Evolutionary conservation across 1,140 invertebrate species (phyloP).

Genomic region (Coptotermes formosanus): DNA sequence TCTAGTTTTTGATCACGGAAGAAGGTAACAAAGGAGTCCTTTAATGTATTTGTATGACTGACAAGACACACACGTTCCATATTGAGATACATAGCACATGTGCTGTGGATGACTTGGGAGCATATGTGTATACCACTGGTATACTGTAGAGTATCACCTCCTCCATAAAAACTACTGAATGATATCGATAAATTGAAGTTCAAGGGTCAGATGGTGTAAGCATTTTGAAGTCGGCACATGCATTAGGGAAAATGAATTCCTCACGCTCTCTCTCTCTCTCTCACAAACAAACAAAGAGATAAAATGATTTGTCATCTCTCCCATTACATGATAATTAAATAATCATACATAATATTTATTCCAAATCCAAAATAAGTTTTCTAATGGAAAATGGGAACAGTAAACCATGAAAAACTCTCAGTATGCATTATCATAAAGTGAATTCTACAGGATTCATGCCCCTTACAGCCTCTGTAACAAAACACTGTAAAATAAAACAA

Average conservation of each 20-base stretch:
- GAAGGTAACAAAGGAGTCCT: background rate
- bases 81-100: background rate
- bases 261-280: too few species aligned
- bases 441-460: background rate
- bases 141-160: background rate
- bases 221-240: background rate
- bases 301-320: background rate
- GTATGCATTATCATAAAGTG: background rate
- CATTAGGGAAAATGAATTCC: background rate
- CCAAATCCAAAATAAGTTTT: background rate
- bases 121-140: background rate
- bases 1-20: constrained; percentile 1
- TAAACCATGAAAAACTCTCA: background rate
- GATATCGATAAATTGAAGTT: background rate
- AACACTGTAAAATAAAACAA: background rate
- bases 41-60: background rate
- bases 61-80: background rate
- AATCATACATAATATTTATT: background rate
- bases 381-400: background rate
- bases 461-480: background rate
- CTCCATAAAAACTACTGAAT: background rate
- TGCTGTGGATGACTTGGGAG: background rate
- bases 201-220: background rate
- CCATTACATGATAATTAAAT: background rate
- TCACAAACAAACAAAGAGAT: background rate